These are phyloP conservation scores for Epiblema foenella DNA, from an alignment of 2,888 invertebrate genomes.

Conservation along the genomic window DNA sequence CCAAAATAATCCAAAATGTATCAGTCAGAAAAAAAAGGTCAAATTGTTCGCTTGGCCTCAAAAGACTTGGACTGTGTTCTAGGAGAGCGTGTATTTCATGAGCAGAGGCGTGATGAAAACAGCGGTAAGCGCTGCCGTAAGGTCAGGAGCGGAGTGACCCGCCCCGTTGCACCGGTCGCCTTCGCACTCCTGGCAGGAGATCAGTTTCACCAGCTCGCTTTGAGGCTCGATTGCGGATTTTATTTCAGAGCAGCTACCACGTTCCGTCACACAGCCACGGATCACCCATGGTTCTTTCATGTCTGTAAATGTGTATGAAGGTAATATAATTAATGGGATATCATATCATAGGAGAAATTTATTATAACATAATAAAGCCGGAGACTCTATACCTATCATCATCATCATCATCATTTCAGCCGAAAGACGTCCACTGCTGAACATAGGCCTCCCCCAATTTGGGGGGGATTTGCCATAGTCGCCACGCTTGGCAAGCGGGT, in stretches of 20 bases:
- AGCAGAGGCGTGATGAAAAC: constrained; percentile 63
- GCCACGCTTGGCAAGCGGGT: no score
- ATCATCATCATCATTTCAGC: no score
- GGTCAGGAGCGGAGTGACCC: constrained; percentile 55
- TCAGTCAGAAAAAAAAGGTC: not conserved
- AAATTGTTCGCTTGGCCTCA: not conserved
- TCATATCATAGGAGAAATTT: no score
- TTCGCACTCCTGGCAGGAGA: constrained; percentile 65
- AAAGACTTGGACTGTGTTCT: constrained; percentile 18
- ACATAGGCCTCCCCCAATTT: no score
- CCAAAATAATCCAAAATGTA: no score
- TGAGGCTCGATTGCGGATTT: constrained; percentile 55
- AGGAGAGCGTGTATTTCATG: constrained; percentile 63
- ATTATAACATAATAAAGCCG: no score
- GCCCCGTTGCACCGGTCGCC: constrained; percentile 69
- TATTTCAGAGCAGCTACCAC: constrained; percentile 68
- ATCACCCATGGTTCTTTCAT: constrained; percentile 62
- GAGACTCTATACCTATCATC: no score
- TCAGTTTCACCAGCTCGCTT: constrained; percentile 56
- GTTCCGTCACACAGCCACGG: constrained; percentile 70
- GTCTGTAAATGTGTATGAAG: constrained; percentile 54
- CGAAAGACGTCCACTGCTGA: no score
- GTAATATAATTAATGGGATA: no score
- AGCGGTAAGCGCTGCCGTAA: constrained; percentile 58
- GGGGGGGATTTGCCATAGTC: no score